Conservation (phyloP, 2,113 vertebrate genomes). For the Tragelaphus scriptus region DNA sequence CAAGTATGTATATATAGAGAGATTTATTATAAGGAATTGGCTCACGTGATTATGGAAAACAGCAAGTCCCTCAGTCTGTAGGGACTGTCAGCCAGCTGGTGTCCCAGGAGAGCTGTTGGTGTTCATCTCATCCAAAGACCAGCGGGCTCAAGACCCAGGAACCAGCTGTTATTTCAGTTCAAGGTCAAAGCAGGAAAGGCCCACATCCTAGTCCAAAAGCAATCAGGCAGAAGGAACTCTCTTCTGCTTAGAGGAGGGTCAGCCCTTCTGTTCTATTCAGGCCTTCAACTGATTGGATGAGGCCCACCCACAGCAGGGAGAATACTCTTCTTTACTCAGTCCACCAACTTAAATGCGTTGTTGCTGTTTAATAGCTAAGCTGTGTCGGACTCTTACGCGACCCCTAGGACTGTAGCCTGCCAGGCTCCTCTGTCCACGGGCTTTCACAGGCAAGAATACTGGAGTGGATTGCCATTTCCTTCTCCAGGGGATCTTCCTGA, state of each 20-base stretch:
- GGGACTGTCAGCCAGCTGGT: background rate
- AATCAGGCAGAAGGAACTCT: background rate
- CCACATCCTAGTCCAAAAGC: background rate
- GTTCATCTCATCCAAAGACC: background rate
- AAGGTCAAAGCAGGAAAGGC: background rate
- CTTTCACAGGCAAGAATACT: background rate
- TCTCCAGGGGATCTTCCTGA: background rate
- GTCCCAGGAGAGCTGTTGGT: background rate
- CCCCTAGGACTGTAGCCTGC: background rate
- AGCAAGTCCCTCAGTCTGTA: background rate
- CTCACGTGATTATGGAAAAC: background rate
- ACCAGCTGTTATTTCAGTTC: background rate
- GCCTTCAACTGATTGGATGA: background rate
- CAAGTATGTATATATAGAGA: background rate
- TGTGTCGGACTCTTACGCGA: accelerated
- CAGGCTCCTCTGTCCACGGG: background rate
- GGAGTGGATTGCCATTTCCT: background rate
- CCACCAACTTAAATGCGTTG: background rate
- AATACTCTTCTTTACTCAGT: background rate
- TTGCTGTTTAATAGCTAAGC: background rate
- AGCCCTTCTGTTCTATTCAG: background rate
- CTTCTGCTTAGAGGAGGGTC: background rate
- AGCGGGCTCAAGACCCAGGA: background rate
- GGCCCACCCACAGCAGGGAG: background rate
- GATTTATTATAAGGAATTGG: background rate